Evolutionary conservation across 2,797 vertebrate species (phyloP).

Genomic region (Arrhamphus sclerolepis): DNA sequence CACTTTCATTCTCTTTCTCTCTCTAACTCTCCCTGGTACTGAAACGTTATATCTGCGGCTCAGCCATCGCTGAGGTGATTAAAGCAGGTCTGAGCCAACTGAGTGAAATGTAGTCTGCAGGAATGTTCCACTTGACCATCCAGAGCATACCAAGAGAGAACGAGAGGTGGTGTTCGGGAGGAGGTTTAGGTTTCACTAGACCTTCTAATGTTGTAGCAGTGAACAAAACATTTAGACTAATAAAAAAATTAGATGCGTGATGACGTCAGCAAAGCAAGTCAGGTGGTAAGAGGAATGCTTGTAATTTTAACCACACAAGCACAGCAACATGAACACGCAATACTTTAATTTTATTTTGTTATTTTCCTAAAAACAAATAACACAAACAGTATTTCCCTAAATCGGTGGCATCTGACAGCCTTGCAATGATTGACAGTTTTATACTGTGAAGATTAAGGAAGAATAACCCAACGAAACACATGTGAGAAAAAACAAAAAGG

Average conservation of each 20-base stretch:
- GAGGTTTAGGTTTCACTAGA: slow-evolving; percentile 65
- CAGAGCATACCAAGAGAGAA: slow-evolving; percentile 76
- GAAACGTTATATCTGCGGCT: slow-evolving; percentile 73
- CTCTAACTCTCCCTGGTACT: slow-evolving; percentile 45
- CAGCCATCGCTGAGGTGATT: slow-evolving; percentile 73
- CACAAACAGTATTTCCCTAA: no score
- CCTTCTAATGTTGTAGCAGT: slow-evolving; percentile 63
- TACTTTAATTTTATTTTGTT: neutral
- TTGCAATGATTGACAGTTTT: no score
- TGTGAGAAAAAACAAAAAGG: no score
- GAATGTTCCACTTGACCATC: slow-evolving; percentile 82
- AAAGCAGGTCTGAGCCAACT: slow-evolving; percentile 72
- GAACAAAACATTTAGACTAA: slow-evolving; percentile 66
- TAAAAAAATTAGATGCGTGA: slow-evolving; percentile 58
- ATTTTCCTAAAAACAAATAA: neutral
- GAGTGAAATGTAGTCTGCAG: slow-evolving; percentile 71
- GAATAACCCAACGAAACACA: no score
- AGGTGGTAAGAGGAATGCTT: slow-evolving; percentile 45
- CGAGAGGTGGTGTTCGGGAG: slow-evolving; percentile 46
- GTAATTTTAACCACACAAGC: slow-evolving; percentile 23
- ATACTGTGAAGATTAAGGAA: no score
- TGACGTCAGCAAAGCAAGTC: slow-evolving; percentile 35
- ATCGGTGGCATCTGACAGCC: no score
- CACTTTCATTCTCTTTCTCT: slow-evolving; percentile 21
- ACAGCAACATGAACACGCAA: slow-evolving; percentile 1